Evolutionary conservation across 2,888 invertebrate species (phyloP).

Genomic region (Adela reaumurella): DNA sequence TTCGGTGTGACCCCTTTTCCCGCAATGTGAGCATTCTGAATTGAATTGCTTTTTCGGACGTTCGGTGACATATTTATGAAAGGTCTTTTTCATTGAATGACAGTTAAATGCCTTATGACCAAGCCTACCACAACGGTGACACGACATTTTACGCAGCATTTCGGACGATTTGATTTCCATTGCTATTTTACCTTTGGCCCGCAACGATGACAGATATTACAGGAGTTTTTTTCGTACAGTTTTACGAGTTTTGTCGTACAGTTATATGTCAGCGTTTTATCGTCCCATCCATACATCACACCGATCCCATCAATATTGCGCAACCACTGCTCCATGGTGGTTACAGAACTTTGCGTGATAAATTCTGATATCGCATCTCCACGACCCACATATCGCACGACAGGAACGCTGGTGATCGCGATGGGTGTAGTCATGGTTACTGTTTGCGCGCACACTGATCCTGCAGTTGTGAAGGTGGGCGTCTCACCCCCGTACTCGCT

Average conservation of each 20-base stretch:
- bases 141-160: slow-evolving; percentile 2
- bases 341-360: slow-evolving; percentile 6
- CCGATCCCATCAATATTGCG: slow-evolving; percentile 11
- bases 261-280: slow-evolving; percentile 12
- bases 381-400: too few relatives aligned
- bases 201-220: neutral
- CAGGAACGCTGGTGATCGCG: too few relatives aligned
- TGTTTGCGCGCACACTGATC: too few relatives aligned
- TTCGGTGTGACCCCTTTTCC: too few relatives aligned
- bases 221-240: slow-evolving; percentile 10
- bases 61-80: too few relatives aligned
- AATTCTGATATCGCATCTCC: too few relatives aligned
- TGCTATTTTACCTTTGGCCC: neutral
- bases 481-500: too few relatives aligned
- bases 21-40: too few relatives aligned
- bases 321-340: slow-evolving; percentile 12
- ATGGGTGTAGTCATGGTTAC: too few relatives aligned
- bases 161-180: neutral
- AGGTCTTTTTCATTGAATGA: neutral
- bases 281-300: slow-evolving; percentile 13
- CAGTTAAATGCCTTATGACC: slow-evolving; percentile 8
- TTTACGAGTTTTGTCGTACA: slow-evolving; percentile 12
- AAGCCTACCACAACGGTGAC: slow-evolving; percentile 4
- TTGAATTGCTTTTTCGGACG: too few relatives aligned
- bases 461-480: too few relatives aligned